Conservation (phyloP, 2,888 invertebrate genomes). For the Dermolepida albohirtum region DNA sequence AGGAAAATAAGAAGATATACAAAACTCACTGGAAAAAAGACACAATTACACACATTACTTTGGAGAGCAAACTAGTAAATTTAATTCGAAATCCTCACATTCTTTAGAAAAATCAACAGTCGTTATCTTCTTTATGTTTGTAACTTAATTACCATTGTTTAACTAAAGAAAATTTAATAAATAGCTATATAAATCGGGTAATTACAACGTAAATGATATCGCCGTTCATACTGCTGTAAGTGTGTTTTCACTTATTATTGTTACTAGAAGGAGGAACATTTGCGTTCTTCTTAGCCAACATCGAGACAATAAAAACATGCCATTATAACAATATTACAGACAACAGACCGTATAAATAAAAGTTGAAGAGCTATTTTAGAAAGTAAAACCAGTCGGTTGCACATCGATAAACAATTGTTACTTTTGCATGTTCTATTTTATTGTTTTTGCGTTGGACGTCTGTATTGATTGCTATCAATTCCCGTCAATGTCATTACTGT, state of each 20-base stretch:
- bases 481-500: not conserved
- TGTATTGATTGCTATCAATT: not conserved
- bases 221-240: not conserved
- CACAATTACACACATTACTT: too few relatives aligned
- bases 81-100: too few relatives aligned
- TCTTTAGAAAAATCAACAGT: too few relatives aligned
- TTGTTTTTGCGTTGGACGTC: constrained; percentile 4
- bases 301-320: constrained; percentile 9
- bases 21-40: too few relatives aligned
- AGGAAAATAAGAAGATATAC: too few relatives aligned
- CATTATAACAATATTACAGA: constrained; percentile 15
- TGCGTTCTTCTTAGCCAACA: constrained; percentile 1
- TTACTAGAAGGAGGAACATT: constrained; percentile 1
- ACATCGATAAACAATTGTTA: constrained; percentile 33
- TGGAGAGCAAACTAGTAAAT: too few relatives aligned
- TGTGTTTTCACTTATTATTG: not conserved
- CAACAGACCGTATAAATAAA: constrained; percentile 27
- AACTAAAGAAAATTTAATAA: too few relatives aligned
- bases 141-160: too few relatives aligned
- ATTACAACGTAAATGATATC: too few relatives aligned
- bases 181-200: too few relatives aligned
- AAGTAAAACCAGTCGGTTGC: constrained; percentile 30
- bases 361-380: constrained; percentile 17
- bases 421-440: constrained; percentile 11
- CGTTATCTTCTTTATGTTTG: too few relatives aligned